Conservation (phyloP, 2,888 invertebrate species). For the Iselma pallidipennis region DNA sequence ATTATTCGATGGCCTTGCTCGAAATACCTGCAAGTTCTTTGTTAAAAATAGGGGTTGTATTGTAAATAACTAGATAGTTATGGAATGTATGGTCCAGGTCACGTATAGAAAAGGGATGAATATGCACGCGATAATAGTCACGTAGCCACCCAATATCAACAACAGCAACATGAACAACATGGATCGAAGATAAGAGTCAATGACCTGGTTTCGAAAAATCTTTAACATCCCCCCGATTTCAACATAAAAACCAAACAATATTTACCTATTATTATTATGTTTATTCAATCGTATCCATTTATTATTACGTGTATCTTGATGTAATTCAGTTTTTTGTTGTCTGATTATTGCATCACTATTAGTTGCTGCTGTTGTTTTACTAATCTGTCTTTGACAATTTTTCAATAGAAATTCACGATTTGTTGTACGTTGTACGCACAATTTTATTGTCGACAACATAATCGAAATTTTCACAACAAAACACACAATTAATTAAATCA, state of each 20-base stretch:
- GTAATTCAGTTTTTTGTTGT: slow-evolving; percentile 43
- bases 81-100: no score
- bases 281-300: slow-evolving; percentile 50
- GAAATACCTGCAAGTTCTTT: no score
- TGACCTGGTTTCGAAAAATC: no score
- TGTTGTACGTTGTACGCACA: slow-evolving; percentile 38
- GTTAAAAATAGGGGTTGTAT: no score
- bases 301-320: slow-evolving; percentile 27
- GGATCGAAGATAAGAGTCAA: slow-evolving; percentile 31
- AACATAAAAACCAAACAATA: background rate
- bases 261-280: slow-evolving; percentile 53
- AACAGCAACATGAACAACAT: no score
- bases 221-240: no score
- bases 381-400: slow-evolving; percentile 55
- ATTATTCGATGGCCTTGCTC: no score
- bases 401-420: slow-evolving; percentile 43
- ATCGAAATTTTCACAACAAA: no score
- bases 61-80: no score
- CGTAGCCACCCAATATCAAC: no score
- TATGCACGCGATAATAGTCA: slow-evolving; percentile 37
- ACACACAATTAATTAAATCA: no score
- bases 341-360: slow-evolving; percentile 65
- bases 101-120: slow-evolving; percentile 14
- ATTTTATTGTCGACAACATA: slow-evolving; percentile 36
- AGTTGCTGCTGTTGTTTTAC: slow-evolving; percentile 64